A percentile compares a stretch with the other conserved stretches of the same genome.
Conservation (phyloP, 2,113 vertebrate genomes). For the Maccullochella peelii region DNA sequence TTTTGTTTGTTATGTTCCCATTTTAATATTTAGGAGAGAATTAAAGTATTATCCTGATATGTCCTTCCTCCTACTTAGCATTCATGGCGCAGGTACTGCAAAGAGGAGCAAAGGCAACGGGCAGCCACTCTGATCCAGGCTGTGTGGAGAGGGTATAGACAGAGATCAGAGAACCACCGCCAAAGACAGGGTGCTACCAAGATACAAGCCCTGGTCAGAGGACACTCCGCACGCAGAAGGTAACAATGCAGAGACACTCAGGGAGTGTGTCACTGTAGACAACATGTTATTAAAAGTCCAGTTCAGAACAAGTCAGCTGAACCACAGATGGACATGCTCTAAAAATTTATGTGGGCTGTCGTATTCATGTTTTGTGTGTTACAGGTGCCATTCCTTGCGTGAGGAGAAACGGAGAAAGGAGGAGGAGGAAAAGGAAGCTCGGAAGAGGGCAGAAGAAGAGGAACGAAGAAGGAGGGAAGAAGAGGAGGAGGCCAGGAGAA, state of each 20-base stretch:
- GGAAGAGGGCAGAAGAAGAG: conserved; percentile 61
- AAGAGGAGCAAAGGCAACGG: conserved; percentile 69
- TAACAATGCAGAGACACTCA: conserved; percentile 53
- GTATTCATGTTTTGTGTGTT: conserved; percentile 23
- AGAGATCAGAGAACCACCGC: conserved; percentile 74
- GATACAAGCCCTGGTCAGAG: conserved; percentile 90
- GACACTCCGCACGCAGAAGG: conserved; percentile 90
- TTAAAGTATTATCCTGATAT: background rate
- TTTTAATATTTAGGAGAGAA: background rate
- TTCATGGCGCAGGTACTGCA: conserved; percentile 85
- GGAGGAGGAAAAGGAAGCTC: conserved; percentile 57
- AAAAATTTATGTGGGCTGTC: background rate
- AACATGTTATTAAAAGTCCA: background rate
- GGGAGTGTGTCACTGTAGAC: background rate
- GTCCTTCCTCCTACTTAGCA: conserved; percentile 67
- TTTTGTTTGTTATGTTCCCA: background rate
- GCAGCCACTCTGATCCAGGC: conserved; percentile 88
- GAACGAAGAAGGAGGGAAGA: conserved; percentile 45
- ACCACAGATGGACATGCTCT: background rate
- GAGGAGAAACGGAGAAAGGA: conserved; percentile 77
- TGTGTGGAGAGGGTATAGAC: conserved; percentile 86
- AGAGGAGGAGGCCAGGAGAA: conserved; percentile 52
- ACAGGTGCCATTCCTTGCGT: conserved; percentile 79
- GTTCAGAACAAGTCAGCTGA: background rate
- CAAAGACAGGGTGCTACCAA: conserved; percentile 78